Base-by-base conservation (phyloP, 2,888 invertebrate genomes). In the Anodontia alba region DNA sequence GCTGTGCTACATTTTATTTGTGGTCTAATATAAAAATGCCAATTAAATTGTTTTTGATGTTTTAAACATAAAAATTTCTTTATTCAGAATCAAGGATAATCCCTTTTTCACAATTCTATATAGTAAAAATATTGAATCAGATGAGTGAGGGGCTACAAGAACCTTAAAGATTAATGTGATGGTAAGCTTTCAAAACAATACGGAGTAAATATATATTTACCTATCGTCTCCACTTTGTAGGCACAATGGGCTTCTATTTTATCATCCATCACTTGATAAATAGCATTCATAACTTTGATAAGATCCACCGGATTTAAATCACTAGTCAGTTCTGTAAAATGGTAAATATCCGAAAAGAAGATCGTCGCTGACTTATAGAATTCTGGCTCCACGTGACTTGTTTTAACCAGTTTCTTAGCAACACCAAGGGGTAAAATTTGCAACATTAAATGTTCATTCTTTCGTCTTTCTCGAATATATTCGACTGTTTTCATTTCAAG, bases 301-400 rank as follows among this genome's bases (percentile, higher is more conserved):
- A 62, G 33, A 15, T 62, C 62, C 2, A 62, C 62, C 5, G 62
- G 62, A 33, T 62, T 5, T 17, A 62, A 33, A 20, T 62, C 8
- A 33, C 33, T 5, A 5, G 62, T 62, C 33, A 62, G 7, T 17
- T 62, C 10, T 8, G 20, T 29, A 10, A 62, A 29, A 10, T 62
- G 29, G 20, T 62, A 33, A 10, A 62, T 20, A 33, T 62, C 62
- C 17, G 62, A 62, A 62, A 62, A 62, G 1, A 33, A 62, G 29
- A 62, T 33, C 10, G 62, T 62, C 62, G 62, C 62, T 33, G 62
- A 62, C 29, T 62, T 26, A 29, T 33, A 62, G 62, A 62, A 17
- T 33, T 62, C 62, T 23, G 62, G 62, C 17, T 33, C 62, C 62
- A 62, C 62, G 62, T 62, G 62, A 62, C 33, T 3, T 15, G 62